Base-by-base conservation (phyloP, 2,113 vertebrate genomes). In the Eublepharis macularius region DNA sequence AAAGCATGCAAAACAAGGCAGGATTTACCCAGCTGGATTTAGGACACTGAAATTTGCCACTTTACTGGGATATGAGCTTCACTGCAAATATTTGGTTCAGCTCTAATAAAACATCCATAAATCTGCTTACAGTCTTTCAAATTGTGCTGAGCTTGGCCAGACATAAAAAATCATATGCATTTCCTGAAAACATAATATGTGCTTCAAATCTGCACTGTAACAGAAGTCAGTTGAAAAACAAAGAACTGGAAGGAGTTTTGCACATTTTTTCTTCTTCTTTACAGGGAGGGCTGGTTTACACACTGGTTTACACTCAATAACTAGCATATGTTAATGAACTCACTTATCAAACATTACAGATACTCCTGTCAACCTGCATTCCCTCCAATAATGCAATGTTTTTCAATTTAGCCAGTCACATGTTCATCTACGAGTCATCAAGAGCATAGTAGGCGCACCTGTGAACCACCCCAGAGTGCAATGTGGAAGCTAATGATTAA, bases 71-170 rank as follows among this genome's bases (percentile, higher is more conserved):
- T 65, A 63, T 60, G 76, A 80, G 36, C 45, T 21, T 54, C 41
- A 54, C 60, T 60, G 70, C 26, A 68, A 86, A 86, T 80, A 74
- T 73, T 86, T 86, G 69, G n/a, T n/a, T 80, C 84, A 74, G 68
- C 69, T 65, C 39, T 81, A 88, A 69, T 57, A 69, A 65, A 87
- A 82, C n/a, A 80, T 41, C 43, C 36, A 45, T 36, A 87, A 45
- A 76, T 68, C 72, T 81, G 45, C 79, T 77, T 47, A 76, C 36
- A 77, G 41, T 39, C 41, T 75, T 80, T 84, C 49, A 81, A 47
- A 76, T 26, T 70, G n/a, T 32, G 47, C 32, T 70, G 60, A 84
- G 4, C 49, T 54, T 84, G 63, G 69, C 39, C 70, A 39, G 49
- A 80, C 70, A 43, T 77, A 74, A 85, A 88, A 47, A 26, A 72